phyloP scores from a whole-genome alignment of 1,140 invertebrate genomes.

The Melanaphis sacchari region DNA sequence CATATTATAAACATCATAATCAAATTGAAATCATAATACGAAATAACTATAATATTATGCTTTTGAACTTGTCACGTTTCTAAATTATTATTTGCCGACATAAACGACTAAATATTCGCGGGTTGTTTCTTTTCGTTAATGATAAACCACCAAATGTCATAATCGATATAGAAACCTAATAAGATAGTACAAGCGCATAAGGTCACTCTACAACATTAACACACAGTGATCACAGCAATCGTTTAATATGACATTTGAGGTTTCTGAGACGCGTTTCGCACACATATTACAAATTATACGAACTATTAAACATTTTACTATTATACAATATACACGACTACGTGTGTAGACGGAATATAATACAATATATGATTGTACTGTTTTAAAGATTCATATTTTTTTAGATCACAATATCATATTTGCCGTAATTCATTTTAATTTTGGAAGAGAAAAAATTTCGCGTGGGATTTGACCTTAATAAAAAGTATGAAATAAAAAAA shows the following conservation, averaged over 20 bases:
- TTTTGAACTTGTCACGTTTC: not conserved
- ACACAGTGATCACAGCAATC: not conserved
- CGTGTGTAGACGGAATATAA: not conserved
- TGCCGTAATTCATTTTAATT: not conserved
- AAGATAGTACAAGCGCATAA: not conserved
- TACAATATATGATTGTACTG: not conserved
- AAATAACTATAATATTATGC: not conserved
- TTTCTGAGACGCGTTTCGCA: conserved; percentile 1
- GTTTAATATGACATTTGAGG: conserved; percentile 16
- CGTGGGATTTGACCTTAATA: not conserved
- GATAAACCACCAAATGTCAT: conserved; percentile 22
- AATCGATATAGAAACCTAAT: conserved; percentile 45
- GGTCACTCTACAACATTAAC: conserved; percentile 18
- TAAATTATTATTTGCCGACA: not conserved
- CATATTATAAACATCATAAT: not conserved
- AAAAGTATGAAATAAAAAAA: not conserved
- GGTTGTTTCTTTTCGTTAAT: conserved; percentile 23
- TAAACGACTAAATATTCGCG: not conserved
- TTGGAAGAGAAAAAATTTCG: not conserved
- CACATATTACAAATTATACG: not conserved
- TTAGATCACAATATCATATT: not conserved
- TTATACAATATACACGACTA: not conserved
- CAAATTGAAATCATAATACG: not conserved
- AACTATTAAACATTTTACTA: not conserved
- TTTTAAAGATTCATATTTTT: not conserved